A percentile compares a stretch with the other conserved stretches of the same genome.
These are phyloP conservation scores for Tragelaphus strepsiceros DNA, from an alignment of 2,113 vertebrate genomes.

Conservation along the genomic window DNA sequence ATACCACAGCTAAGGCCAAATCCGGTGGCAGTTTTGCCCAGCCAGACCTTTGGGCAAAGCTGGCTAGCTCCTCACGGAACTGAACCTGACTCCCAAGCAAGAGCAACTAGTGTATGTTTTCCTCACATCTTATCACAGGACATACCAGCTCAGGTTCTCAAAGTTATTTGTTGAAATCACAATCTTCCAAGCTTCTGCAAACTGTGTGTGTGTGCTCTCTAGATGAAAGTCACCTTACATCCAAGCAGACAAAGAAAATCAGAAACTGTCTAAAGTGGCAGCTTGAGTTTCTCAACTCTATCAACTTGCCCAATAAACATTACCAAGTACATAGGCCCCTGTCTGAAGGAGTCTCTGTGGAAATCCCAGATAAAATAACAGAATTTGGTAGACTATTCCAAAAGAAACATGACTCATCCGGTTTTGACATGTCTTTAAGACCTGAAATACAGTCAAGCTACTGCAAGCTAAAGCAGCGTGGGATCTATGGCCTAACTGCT, in stretches of 20 bases:
- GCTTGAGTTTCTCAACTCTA: slow-evolving; percentile 30
- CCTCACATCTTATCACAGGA: background rate
- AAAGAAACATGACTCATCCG: background rate
- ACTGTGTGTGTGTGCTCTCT: background rate
- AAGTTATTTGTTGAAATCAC: background rate
- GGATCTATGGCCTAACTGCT: background rate
- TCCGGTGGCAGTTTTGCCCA: background rate
- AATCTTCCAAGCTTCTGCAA: background rate
- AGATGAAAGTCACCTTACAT: background rate
- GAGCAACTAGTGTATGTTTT: background rate
- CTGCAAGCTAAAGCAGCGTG: background rate
- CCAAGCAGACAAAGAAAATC: slow-evolving; percentile 38
- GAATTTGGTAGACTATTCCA: slow-evolving; percentile 10
- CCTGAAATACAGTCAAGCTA: background rate
- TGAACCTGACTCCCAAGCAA: background rate
- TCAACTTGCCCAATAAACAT: slow-evolving; percentile 33
- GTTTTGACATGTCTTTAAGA: slow-evolving; percentile 40
- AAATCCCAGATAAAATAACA: slow-evolving; percentile 42
- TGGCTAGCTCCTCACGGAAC: background rate
- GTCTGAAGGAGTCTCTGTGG: background rate
- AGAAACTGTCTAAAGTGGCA: background rate
- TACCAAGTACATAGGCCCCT: background rate
- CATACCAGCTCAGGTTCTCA: background rate
- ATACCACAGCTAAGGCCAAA: background rate
- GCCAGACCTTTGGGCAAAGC: background rate